Conservation (phyloP, 2,888 invertebrate species). For the Caenorhabditis macrosperma region DNA sequence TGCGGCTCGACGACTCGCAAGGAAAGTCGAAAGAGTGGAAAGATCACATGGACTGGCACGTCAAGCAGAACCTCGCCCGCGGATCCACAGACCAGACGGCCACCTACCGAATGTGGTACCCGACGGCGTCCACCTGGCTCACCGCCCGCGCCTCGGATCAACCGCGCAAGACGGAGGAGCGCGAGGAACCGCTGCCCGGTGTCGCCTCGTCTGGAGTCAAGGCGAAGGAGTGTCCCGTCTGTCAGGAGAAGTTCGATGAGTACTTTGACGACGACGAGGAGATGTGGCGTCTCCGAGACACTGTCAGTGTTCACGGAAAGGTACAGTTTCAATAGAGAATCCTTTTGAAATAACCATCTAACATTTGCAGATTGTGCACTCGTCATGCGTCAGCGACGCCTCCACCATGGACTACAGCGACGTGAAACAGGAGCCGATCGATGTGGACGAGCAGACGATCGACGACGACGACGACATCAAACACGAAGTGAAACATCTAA, state of each 20-base stretch:
- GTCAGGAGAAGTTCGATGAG: conserved; percentile 93
- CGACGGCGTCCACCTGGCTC: conserved; percentile 23
- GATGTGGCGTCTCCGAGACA: conserved; percentile 90
- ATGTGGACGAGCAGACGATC: background rate
- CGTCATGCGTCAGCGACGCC: conserved; percentile 45
- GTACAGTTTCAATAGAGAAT: conserved; percentile 25
- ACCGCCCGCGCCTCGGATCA: conserved; percentile 30
- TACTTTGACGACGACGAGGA: conserved; percentile 97
- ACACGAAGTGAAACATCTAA: conserved; percentile 15
- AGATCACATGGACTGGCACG: conserved; percentile 98
- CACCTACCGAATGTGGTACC: conserved; percentile 44
- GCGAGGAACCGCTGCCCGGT: conserved; percentile 23
- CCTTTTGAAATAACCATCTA: background rate
- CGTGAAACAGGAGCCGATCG: conserved; percentile 29
- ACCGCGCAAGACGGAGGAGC: conserved; percentile 10
- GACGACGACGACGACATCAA: background rate
- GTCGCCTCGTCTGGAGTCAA: conserved; percentile 36
- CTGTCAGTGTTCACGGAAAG: conserved; percentile 59
- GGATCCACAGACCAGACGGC: background rate
- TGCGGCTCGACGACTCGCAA: conserved; percentile 86
- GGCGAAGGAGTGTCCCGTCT: conserved; percentile 88
- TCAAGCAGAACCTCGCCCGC: conserved; percentile 86
- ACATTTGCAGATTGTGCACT: conserved; percentile 53
- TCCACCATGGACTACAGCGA: conserved; percentile 13
- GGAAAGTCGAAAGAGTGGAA: conserved; percentile 52